These are phyloP conservation scores for Limonius californicus DNA, from an alignment of 1,140 invertebrate species.

Conservation along the genomic window DNA sequence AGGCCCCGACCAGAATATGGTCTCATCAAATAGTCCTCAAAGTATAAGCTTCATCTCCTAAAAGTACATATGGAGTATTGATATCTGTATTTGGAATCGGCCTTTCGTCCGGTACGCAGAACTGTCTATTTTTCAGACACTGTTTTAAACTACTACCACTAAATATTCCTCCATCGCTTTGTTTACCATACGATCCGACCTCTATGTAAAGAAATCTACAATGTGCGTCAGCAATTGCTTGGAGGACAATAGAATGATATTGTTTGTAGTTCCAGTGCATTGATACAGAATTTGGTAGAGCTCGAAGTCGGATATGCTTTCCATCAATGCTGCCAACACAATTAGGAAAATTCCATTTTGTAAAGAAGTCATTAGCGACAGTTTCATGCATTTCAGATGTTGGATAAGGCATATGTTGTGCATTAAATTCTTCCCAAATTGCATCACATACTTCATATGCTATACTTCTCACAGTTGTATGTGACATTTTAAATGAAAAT, in stretches of 20 bases:
- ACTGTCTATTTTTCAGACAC: not conserved
- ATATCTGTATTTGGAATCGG: slow-evolving; percentile 1
- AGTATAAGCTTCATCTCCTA: slow-evolving; percentile 35
- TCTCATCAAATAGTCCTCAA: slow-evolving; percentile 39
- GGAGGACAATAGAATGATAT: slow-evolving; percentile 43
- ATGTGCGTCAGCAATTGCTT: slow-evolving; percentile 43
- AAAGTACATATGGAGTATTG: slow-evolving; percentile 3
- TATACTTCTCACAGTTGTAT: too few species aligned
- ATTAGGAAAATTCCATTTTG: slow-evolving; percentile 19
- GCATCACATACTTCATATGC: slow-evolving; percentile 39
- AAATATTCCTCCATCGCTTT: slow-evolving; percentile 43
- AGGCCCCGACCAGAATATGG: too few species aligned
- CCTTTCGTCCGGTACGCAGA: not conserved
- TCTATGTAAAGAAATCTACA: slow-evolving; percentile 35
- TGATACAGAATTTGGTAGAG: not conserved
- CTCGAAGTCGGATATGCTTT: slow-evolving; percentile 14
- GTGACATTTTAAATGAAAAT: slow-evolving; percentile 23
- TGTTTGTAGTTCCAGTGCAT: slow-evolving; percentile 20
- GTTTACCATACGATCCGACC: slow-evolving; percentile 43
- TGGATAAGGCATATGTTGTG: slow-evolving; percentile 35
- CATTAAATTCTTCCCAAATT: slow-evolving; percentile 38
- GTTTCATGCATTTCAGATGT: slow-evolving; percentile 37
- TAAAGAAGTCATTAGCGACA: slow-evolving; percentile 36
- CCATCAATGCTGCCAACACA: slow-evolving; percentile 18
- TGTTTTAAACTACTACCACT: not conserved